A percentile compares a stretch with the other conserved stretches of the same genome.
Conservation (phyloP, 1,140 invertebrate species). For the Nomia melanderi region DNA sequence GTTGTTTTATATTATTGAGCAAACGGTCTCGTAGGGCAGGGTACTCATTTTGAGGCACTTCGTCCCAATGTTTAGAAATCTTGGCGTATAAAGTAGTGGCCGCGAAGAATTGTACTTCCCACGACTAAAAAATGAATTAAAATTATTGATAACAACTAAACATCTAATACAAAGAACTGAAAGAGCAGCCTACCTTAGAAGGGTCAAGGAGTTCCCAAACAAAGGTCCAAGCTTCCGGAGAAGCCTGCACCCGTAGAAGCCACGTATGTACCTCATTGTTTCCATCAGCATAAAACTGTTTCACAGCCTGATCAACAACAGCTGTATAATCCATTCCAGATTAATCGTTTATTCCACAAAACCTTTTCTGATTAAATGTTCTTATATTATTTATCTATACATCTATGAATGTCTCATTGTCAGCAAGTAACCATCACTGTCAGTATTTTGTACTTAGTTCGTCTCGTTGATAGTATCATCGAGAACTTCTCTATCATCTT, state of each 20-base stretch:
- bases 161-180: background rate
- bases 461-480: background rate
- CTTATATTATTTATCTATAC: background rate
- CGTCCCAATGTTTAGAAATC: slow-evolving; percentile 91
- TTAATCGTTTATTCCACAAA: background rate
- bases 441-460: background rate
- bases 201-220: slow-evolving; percentile 92
- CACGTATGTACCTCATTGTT: slow-evolving; percentile 89
- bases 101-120: slow-evolving; percentile 95
- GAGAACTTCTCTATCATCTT: background rate
- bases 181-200: slow-evolving; percentile 83
- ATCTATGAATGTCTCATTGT: background rate
- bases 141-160: background rate
- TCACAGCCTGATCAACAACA: slow-evolving; percentile 80
- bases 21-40: slow-evolving; percentile 88
- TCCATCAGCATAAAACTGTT: slow-evolving; percentile 81
- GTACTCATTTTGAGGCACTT: slow-evolving; percentile 90
- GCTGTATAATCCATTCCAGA: slow-evolving; percentile 65
- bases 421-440: background rate
- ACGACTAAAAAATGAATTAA: slow-evolving; percentile 80
- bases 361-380: background rate
- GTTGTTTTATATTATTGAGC: slow-evolving; percentile 87
- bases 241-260: slow-evolving; percentile 90
- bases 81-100: slow-evolving; percentile 94
- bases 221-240: slow-evolving; percentile 93